Evolutionary conservation across 2,113 vertebrate genomes (phyloP), one percentile per base, ranked within the genome.

Genomic region (Cairina moschata): DNA sequence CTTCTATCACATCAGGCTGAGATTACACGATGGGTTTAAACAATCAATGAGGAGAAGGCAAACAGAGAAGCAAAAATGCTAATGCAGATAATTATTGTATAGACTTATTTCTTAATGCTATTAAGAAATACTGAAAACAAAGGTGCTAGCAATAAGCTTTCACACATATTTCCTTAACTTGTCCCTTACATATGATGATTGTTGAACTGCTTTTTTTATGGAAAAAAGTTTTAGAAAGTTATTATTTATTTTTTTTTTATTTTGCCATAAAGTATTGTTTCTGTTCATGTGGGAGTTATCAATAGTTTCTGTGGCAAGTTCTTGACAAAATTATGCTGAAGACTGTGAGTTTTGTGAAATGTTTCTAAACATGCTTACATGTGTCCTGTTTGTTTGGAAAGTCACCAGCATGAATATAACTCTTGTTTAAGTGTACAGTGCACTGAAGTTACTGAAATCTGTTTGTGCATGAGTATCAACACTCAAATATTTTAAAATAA

Each of bases 391-490:
- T 67, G 14, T 83, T 55, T 85, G 71, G 67, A 80, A 90, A 78
- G 59, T 38, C 36, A 58, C 21, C 38, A 71, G n/a, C n/a, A 71
- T 34, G 46, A 83, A 74, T 50, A 15, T n/a, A 40, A 90, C 66
- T 89, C 66, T 52, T 84, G 9, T 9, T 86, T 77, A 67, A 17
- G 68, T 75, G 18, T 75, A 36, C 75, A 18, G 72, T 88, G 3
- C 3, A 3, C 75, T 91, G 75, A 78, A 84, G 38, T 71, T 77
- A 75, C 40, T 60, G 81, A 75, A 88, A 89, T 55, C 56, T 87
- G 4, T 32, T 28, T 52, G 34, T 75, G 9, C 56, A 40, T 62
- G n/a, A 54, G 18, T 71, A 52, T 46, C 26, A 44, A 65, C 32
- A 63, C 40, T 86, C 5, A 34, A 28, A 55, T 62, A 6, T 46